Evolutionary conservation across 2,797 vertebrate genomes (phyloP).

Genomic region (Megaceryle alcyon): DNA sequence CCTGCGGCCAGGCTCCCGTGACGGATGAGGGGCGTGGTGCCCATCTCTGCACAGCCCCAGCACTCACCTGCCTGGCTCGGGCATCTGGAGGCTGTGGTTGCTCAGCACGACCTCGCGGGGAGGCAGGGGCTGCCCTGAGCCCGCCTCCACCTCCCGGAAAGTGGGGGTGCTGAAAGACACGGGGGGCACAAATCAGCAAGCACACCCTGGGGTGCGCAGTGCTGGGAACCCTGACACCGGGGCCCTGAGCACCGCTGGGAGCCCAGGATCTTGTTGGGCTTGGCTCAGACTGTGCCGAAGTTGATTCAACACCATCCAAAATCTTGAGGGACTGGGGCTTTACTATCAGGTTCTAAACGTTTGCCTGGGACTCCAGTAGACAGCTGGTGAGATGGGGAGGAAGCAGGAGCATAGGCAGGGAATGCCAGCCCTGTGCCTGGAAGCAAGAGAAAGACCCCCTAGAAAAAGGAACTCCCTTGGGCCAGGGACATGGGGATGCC

Average conservation of each 20-base stretch:
- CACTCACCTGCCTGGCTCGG: conserved; percentile 63
- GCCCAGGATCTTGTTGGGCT: not conserved
- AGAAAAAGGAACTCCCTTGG: not conserved
- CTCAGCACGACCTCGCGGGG: conserved; percentile 16
- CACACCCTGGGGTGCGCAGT: not conserved
- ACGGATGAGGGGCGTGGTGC: accelerated
- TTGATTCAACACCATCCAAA: not conserved
- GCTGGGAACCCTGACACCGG: accelerated
- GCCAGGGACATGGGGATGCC: not conserved
- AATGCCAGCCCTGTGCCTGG: accelerated
- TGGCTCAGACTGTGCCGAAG: not conserved
- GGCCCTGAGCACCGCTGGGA: not conserved
- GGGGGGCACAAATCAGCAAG: not conserved
- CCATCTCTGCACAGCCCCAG: accelerated
- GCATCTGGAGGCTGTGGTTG: conserved; percentile 46
- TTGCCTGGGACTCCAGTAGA: not conserved
- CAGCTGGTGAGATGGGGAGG: not conserved
- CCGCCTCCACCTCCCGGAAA: conserved; percentile 14
- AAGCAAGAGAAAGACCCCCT: not conserved
- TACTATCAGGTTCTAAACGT: not conserved
- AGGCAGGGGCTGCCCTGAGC: not conserved
- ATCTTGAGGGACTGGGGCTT: not conserved
- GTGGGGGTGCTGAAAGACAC: conserved; percentile 42
- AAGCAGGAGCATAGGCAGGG: not conserved
- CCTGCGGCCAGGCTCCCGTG: accelerated